Base-by-base conservation (phyloP, 2,797 vertebrate species). In the Lepidocolaptes lacrymiger region DNA sequence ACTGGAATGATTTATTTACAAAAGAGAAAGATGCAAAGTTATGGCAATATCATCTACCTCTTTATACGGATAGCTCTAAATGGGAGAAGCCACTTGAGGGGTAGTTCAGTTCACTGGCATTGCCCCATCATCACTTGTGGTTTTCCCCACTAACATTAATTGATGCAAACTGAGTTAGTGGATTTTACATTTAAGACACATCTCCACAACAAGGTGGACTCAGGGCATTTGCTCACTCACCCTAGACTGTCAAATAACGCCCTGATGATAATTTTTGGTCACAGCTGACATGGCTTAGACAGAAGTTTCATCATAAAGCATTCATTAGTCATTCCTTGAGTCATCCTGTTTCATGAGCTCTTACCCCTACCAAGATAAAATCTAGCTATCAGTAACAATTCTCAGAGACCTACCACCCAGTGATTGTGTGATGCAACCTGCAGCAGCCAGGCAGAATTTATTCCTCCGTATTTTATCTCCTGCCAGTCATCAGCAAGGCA, bases 401-500 rank as follows among this genome's bases (percentile, higher is more conserved):
- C 68, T 79, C 74, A 82, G 86, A 91, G 67, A 94, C 27, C 75
- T 92, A 76, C 56, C 64, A 74, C 81, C 34, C 75, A 71, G 85
- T 36, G 43, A 26, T 52, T 63, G 52, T 76, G 37, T 92, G 81
- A 90, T 80, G 87, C 81, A 95, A 81, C 71, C 76, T 88, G 61
- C 55, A 90, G 90, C 86, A 90, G 32, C 51, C 74, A 76, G 67
- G 93, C 58, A 73, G 76, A 64, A 90, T 83, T 79, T 73, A 76
- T 68, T 88, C 88, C 80, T 92, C 89, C 95, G 55, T 92, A 36
- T 86, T 94, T 75, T 43, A 81, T 69, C 86, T 95, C 56, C 62
- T 78, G 81, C 34, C 61, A 85, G 88, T 73, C 91, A 80, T 84
- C 83, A 74, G 58, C 56, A 88, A 80, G 43, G 39, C 74, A 77